Evolutionary conservation across 2,888 invertebrate genomes (phyloP), one percentile per base, ranked within the genome.

Genomic region (Leptinotarsa rubiginosa): DNA sequence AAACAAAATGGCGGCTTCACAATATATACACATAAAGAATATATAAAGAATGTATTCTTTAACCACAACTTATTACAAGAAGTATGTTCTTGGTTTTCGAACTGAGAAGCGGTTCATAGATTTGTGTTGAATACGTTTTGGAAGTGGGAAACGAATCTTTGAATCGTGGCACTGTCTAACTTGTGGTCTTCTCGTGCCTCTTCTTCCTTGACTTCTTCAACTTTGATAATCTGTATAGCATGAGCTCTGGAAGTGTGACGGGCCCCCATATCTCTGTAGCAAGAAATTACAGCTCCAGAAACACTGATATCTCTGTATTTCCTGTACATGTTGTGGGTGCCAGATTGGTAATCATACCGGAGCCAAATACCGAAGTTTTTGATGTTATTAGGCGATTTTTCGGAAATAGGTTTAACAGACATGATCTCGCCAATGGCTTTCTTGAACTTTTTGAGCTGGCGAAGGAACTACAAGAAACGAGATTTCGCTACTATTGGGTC

Each of bases 331-430:
- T 99, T 99, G 91, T 99, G 99, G 74, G 97, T 98, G 74, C 99
- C 99, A 13, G 98, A 98, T 76, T 99, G 93, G 1, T 99, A 99
- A 88, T 99, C 98, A 87, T 99, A 99, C 83, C 99, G 94, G 87
- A 99, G 90, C 99, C 99, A 99, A 86, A 99, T 97, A 78, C 99
- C 99, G 87, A 97, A 99, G 90, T 99, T 99, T 93, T 99, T 99
- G 83, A 99, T 97, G 88, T 95, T 96, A 50, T 94, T 91, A 5
- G 99, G 98, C 67, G 95, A 94, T 87, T 94, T 97, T 87, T 99
- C 99, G 82, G 95, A 92, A 78, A 99, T 94, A 90, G 93, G 91
- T 88, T 93, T 95, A 65, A 97, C 91, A n/a, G 94, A 94, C 47
- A 99, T 97, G 86, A 99, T 98, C 91, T 99, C 99, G 83, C 99